phyloP scores from a whole-genome alignment of 2,797 vertebrate species.

The Poeciliopsis presidionis region DNA sequence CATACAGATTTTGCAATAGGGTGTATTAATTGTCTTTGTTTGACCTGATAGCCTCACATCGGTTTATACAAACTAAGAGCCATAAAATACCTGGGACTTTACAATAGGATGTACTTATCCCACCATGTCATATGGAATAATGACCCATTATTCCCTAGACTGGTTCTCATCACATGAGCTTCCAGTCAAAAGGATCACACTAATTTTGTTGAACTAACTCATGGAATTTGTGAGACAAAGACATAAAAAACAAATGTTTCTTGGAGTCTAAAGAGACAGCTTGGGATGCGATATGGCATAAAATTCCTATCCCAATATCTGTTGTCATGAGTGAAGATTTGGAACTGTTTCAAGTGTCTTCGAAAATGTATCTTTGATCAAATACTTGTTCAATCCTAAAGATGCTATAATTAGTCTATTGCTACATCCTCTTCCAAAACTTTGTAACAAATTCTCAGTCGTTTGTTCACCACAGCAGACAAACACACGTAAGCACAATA shows the following conservation, averaged over 20 bases:
- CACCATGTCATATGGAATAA: not conserved
- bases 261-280: not conserved
- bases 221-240: not conserved
- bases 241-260: not conserved
- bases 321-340: not conserved
- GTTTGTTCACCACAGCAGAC: slow-evolving; percentile 6
- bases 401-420: slow-evolving; percentile 32
- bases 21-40: not conserved
- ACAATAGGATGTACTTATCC: not conserved
- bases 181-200: not conserved
- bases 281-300: not conserved
- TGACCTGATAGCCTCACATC: not conserved
- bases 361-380: not conserved
- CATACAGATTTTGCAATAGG: not conserved
- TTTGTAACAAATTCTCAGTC: slow-evolving; percentile 41
- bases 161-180: not conserved
- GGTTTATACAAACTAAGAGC: not conserved
- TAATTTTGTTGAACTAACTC: not conserved
- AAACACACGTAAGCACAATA: slow-evolving; percentile 20
- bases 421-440: slow-evolving; percentile 35
- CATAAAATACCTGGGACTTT: not conserved
- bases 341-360: not conserved
- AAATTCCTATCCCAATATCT: too few relatives aligned
- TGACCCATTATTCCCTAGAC: not conserved
- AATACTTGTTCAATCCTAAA: not conserved